Percentiles rank a stretch among this genome's conserved stretches.
These are phyloP conservation scores for Lamellibrachia columna DNA, from an alignment of 2,888 invertebrate species.

Conservation along the genomic window DNA sequence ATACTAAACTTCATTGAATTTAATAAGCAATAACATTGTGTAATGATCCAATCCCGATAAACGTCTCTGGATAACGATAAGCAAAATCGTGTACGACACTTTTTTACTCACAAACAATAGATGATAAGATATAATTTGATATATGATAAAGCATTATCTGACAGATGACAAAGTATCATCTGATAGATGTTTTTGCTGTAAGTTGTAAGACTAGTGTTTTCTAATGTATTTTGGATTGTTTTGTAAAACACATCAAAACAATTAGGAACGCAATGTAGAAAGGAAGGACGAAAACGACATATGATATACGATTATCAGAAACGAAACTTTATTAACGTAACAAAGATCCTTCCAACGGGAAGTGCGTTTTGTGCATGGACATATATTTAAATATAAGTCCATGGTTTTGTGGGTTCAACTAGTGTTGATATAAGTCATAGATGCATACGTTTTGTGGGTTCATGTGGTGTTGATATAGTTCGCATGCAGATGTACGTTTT, in stretches of 20 bases:
- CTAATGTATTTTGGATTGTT: background rate
- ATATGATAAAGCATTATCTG: background rate
- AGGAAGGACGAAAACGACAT: background rate
- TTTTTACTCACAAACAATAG: background rate
- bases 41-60: background rate
- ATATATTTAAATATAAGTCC: too few species aligned
- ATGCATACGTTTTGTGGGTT: too few species aligned
- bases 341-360: constrained; percentile 30
- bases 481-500: too few species aligned
- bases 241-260: background rate
- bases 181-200: background rate
- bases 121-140: too few species aligned
- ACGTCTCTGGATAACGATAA: background rate
- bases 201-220: background rate
- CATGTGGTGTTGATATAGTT: too few species aligned
- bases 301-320: background rate
- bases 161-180: background rate
- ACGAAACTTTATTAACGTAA: constrained; percentile 28
- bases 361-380: background rate
- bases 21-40: background rate
- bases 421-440: too few species aligned
- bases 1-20: background rate
- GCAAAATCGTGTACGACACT: background rate
- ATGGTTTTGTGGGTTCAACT: too few species aligned
- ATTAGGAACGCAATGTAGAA: background rate